A percentile compares a stretch with the other conserved stretches of the same genome.
These are phyloP conservation scores for Ochropleura leucogaster DNA, from an alignment of 2,888 invertebrate genomes.

Conservation along the genomic window DNA sequence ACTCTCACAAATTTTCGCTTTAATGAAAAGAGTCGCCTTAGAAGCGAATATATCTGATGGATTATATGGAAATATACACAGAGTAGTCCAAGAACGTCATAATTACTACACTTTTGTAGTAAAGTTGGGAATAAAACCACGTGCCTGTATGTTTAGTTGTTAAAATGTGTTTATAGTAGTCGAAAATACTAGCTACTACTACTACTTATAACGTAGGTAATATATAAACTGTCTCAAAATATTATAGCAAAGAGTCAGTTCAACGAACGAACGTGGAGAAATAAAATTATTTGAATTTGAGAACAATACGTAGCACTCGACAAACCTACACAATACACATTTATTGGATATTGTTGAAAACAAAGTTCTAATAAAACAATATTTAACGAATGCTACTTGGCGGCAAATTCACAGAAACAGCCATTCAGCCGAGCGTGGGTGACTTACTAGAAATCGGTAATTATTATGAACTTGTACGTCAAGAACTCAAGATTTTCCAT, in stretches of 20 bases:
- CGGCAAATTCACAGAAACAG: constrained; percentile 32
- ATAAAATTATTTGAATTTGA: no score
- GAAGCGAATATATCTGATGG: background rate
- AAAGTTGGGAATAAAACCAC: background rate
- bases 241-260: background rate
- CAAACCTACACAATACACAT: background rate
- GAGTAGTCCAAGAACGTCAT: background rate
- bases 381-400: constrained; percentile 19
- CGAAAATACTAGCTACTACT: no score
- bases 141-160: background rate
- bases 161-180: background rate
- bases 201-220: no score
- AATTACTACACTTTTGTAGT: background rate
- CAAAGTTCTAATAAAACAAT: constrained; percentile 12
- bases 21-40: no score
- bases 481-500: constrained; percentile 7
- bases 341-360: background rate
- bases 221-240: background rate
- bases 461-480: constrained; percentile 40
- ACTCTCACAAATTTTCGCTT: background rate
- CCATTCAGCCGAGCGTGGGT: constrained; percentile 12
- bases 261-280: background rate
- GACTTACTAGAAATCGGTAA: constrained; percentile 24
- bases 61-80: background rate
- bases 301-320: background rate